Base-by-base conservation (phyloP, 2,797 vertebrate species). In the Liasis olivaceus region DNA sequence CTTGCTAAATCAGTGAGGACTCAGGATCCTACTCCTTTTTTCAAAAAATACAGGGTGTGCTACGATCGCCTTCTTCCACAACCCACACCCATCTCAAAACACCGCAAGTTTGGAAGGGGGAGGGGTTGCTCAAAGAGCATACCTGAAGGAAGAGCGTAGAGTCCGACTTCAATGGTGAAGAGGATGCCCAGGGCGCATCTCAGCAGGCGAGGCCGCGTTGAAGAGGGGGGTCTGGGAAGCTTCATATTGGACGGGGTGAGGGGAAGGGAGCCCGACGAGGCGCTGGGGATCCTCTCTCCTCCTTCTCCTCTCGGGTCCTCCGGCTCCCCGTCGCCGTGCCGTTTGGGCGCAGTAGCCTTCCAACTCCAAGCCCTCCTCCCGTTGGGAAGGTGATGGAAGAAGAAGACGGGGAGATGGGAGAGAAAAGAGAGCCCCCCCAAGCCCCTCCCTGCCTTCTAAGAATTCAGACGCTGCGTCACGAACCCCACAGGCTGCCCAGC, bases 391-490 rank as follows among this genome's bases (percentile, higher is more conserved):
- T 86, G 88, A 85, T 69, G 77, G 77, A 8, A 64, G 59, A 47
- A 54, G 11, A 56, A 56, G 31, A 31, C 54, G 22, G 20, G 51
- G 56, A 13, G 69, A 4, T 20, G 15, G 31, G 26, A 28, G 28
- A 47, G 42, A 17, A 28, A 69, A 28, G 64, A 58, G 22, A 31
- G n/a, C 56, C 72, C 66, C 72, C 91, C 72, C 66, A 85, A 42
- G 63, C 88, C 88, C 92, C 84, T 69, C 92, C 92, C 81, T 58
- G 91, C 59, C 87, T 64, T 24, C 87, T 56, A 86, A 92, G 92
- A 62, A 92, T 72, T 92, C 92, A 92, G 92, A 92, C 92, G 84
- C 92, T 90, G 92, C 92, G 92, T 93, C 92, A 93, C 92, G 92
- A 90, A 87, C 92, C 84, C 92, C 92, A 90, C 64, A 51, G 92